Base-by-base conservation (phyloP, 1,140 invertebrate genomes). In the Hetaerina americana region DNA sequence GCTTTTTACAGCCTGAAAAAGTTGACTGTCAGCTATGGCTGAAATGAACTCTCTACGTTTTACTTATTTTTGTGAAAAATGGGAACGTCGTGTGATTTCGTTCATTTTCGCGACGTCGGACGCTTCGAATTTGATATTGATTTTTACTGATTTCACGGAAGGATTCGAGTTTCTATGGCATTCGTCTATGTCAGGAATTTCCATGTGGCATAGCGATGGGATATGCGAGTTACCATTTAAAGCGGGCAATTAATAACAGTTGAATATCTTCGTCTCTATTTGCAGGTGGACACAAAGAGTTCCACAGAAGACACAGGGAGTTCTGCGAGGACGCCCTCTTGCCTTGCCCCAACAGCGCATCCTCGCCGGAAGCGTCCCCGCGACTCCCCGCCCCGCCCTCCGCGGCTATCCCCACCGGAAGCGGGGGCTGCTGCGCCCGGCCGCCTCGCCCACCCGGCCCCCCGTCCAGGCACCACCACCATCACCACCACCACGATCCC, bases 281-380 rank as follows among this genome's bases (percentile, higher is more conserved):
- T 85, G 8, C 80, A 90, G 89, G 88, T 77, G 88, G 88, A 75
- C 88, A 89, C 78, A 85, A 87, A 79, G 88, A 90, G 77, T 90
- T 89, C 78, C 84, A 85, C 75, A 81, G 84, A 74, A 84, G 86
- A 75, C 87, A 90, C 76, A 84, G 84, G 76, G 87, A 89, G 71
- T 79, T 87, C 18, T 88, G 87, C 80, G 87, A 88, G 73, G 85
- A 87, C 75, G 82, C 86, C 10, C 78, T 87, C 0, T 78, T 86
- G 27, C 81, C 83, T 24, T 76, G 79, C 15, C 77, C 40, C 40
- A 57, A 57, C 40, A 57, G 3, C 40, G 40, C 40, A 22, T 66
- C 70, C 25, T 26, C 70, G 12, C 75, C 31, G 75, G 76, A 69
- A 69, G 73, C 73, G 24, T 75, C 78, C 66, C 75, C 76, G 22